Percentiles rank a stretch among this genome's conserved stretches.
Evolutionary conservation across 2,113 vertebrate species (phyloP).

Genomic region (Cavia porcellus): DNA sequence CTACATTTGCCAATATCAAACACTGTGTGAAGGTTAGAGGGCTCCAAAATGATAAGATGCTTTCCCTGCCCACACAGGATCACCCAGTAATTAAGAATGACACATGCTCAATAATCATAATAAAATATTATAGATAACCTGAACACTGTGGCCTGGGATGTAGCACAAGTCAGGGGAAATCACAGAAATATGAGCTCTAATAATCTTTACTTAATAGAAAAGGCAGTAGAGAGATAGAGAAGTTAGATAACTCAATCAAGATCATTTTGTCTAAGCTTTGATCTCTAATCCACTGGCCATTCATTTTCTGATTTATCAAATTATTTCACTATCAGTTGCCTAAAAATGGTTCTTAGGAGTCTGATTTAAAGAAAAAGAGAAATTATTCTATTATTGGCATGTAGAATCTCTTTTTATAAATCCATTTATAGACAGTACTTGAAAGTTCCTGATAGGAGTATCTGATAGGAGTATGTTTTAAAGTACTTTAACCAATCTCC

Average conservation of each 20-base stretch:
- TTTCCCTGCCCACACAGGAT: neutral
- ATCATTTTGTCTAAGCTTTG: neutral
- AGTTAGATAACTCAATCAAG: neutral
- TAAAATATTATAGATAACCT: neutral
- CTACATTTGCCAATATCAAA: neutral
- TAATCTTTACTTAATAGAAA: neutral
- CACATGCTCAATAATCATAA: conserved; percentile 37
- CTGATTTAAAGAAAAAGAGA: neutral
- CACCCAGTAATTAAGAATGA: neutral
- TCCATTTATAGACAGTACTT: conserved; percentile 26
- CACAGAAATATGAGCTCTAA: neutral
- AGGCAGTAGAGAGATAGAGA: neutral
- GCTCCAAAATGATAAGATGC: neutral
- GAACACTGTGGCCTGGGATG: neutral
- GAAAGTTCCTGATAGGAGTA: neutral
- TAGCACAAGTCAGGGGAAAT: neutral
- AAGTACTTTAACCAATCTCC: neutral
- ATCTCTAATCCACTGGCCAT: neutral
- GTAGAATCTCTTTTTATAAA: conserved; percentile 1
- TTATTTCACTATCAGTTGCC: neutral
- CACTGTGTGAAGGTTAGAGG: neutral
- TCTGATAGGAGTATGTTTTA: neutral
- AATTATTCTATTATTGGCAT: neutral
- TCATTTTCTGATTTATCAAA: neutral
- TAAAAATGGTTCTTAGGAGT: neutral